These are phyloP conservation scores for Cephus sareptanus DNA, from an alignment of 2,888 invertebrate genomes.

Conservation along the genomic window DNA sequence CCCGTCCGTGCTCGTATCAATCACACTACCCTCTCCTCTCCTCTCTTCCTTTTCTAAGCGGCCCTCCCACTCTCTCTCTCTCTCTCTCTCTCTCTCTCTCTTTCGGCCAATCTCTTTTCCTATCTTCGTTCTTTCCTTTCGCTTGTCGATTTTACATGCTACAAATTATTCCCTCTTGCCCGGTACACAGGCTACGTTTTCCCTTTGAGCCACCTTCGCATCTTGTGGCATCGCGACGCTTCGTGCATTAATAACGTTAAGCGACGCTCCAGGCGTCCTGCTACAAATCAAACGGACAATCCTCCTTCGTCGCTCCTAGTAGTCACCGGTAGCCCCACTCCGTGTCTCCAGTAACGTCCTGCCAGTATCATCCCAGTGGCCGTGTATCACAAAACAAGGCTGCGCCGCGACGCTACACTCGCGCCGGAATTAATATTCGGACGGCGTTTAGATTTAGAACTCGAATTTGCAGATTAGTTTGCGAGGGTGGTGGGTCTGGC, in stretches of 20 bases:
- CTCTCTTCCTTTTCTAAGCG: conserved; percentile 23
- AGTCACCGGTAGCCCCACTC: background rate
- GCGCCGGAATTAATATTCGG: conserved; percentile 61
- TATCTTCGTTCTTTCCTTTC: conserved; percentile 5
- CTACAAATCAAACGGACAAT: background rate
- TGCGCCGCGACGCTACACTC: background rate
- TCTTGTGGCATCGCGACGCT: background rate
- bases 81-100: conserved; percentile 27
- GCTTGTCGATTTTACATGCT: background rate
- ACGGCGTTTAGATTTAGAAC: conserved; percentile 63
- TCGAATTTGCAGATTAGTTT: conserved; percentile 65
- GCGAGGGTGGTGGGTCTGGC: conserved; percentile 19
- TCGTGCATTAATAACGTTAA: background rate
- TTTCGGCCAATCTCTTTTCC: conserved; percentile 13
- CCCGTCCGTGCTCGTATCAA: conserved; percentile 61
- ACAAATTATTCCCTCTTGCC: background rate
- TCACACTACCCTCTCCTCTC: conserved; percentile 44
- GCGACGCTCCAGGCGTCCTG: background rate
- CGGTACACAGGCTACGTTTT: background rate
- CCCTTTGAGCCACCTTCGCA: background rate
- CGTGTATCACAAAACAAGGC: conserved; percentile 22
- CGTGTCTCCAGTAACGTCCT: background rate
- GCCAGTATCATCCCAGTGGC: background rate
- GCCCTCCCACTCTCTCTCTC: conserved; percentile 10
- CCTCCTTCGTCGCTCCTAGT: background rate